Evolutionary conservation across 2,888 invertebrate species (phyloP), one percentile per base, ranked within the genome.

Genomic region (Phymatocera aterrima): DNA sequence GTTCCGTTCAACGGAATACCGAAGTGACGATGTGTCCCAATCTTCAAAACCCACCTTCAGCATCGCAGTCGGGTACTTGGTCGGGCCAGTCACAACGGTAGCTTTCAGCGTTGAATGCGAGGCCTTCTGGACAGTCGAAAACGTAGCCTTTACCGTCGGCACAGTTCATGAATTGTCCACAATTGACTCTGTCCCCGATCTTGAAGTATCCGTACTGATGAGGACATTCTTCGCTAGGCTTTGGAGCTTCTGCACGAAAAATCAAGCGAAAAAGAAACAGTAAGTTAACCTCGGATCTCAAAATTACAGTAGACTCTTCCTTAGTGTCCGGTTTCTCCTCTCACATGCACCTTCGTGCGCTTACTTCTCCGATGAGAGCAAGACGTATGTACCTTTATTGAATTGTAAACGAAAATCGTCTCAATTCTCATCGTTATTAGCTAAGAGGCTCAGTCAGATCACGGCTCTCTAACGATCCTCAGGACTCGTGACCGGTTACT

Each of bases 61-160:
- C 95, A 87, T 97, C 95, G 85, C 97, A 97, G 78, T 95, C 94
- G 3, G 93, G 89, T 0, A 96, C 97, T 89, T 95, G 93, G 91
- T 97, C 97, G 3, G 97, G 96, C 97, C 97, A 97, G 81, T 97
- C 96, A 88, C 97, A 97, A 77, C 95, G 93, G 87, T 96, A 96
- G 10, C 92, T 93, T 12, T 93, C 93, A 1, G 93, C 92, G 88
- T 94, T 95, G 91, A 94, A 96, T 8, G 97, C 97, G 75, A 97
- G 91, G 28, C 97, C 97, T 85, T 96, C 96, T 0, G 97, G 97
- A 86, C 97, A 97, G 82, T 94, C 93, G 85, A 96, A 94, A 54
- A 94, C 91, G 83, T 91, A 94, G 1, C 94, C 95, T 4, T 93
- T 92, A n/a, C 97, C 97, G 70, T 94, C 94, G 1, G 94, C 96